Evolutionary conservation across 2,888 invertebrate species (phyloP).

Genomic region (Aphodius granarius): DNA sequence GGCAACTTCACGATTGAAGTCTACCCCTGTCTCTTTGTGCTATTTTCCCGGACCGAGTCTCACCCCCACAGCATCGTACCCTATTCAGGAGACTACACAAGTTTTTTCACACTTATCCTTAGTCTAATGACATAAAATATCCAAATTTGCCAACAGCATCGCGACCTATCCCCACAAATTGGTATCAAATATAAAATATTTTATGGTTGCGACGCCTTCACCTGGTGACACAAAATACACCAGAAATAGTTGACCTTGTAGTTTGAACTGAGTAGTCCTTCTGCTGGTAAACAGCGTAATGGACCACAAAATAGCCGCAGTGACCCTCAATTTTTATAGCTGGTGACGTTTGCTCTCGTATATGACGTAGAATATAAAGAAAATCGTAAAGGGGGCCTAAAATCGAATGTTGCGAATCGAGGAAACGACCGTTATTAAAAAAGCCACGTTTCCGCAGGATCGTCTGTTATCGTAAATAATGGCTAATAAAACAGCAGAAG

Average conservation of each 20-base stretch:
- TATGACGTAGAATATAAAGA: not conserved
- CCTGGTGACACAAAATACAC: too few species aligned
- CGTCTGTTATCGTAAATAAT: constrained; percentile 10
- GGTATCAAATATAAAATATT: too few species aligned
- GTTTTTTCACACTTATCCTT: constrained; percentile 3
- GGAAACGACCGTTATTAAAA: not conserved
- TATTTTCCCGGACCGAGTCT: constrained; percentile 26
- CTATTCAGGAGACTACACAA: constrained; percentile 28
- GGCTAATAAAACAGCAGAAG: constrained; percentile 12
- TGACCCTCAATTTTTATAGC: not conserved
- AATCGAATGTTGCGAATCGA: not conserved
- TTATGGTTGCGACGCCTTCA: too few species aligned
- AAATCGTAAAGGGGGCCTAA: not conserved
- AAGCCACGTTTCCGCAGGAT: not conserved
- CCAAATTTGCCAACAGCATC: too few species aligned
- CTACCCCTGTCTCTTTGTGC: constrained; percentile 30
- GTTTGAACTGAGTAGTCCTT: too few species aligned
- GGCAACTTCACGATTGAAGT: constrained; percentile 34
- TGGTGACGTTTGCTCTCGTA: not conserved
- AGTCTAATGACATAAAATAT: too few species aligned
- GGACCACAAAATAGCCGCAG: not conserved
- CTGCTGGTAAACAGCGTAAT: too few species aligned
- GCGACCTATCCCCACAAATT: too few species aligned
- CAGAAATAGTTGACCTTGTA: too few species aligned
- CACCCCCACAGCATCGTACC: constrained; percentile 21